phyloP scores from a whole-genome alignment of 2,113 vertebrate genomes.

The Megaceryle torquata region DNA sequence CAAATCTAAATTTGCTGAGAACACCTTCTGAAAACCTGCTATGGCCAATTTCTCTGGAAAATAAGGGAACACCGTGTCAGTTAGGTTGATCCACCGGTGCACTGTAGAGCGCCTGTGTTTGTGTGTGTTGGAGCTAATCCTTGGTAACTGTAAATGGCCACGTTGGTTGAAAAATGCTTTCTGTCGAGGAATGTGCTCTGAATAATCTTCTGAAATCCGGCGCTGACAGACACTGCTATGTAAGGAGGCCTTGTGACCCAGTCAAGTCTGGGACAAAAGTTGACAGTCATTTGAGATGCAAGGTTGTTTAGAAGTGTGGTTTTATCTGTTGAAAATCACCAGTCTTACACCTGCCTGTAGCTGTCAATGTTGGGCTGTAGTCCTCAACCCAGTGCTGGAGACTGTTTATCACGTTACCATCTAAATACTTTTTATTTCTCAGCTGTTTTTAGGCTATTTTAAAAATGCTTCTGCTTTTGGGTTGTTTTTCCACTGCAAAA shows the following conservation, averaged over 20 bases:
- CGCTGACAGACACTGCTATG: constrained; percentile 83
- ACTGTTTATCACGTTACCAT: constrained; percentile 71
- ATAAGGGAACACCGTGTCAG: neutral
- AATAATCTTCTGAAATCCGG: constrained; percentile 77
- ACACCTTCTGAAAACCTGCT: neutral
- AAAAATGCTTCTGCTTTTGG: constrained; percentile 69
- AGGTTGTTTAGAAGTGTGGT: constrained; percentile 62
- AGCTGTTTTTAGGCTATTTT: constrained; percentile 72
- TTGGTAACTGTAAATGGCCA: constrained; percentile 63
- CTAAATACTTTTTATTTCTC: constrained; percentile 67
- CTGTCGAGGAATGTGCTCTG: constrained; percentile 75
- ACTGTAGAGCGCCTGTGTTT: neutral
- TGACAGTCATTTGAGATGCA: constrained; percentile 71
- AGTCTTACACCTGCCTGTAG: constrained; percentile 63
- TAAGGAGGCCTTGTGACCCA: constrained; percentile 72
- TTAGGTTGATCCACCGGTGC: neutral
- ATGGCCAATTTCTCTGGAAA: neutral
- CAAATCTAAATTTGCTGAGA: neutral
- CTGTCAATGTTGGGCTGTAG: constrained; percentile 16
- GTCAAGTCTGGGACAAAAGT: constrained; percentile 75
- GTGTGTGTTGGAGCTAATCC: constrained; percentile 46
- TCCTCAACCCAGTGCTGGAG: neutral
- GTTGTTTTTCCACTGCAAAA: constrained; percentile 68
- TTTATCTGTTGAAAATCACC: constrained; percentile 48
- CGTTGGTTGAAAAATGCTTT: constrained; percentile 77